Evolutionary conservation across 2,888 invertebrate species (phyloP).

Genomic region (Mechanitis messenoides): DNA sequence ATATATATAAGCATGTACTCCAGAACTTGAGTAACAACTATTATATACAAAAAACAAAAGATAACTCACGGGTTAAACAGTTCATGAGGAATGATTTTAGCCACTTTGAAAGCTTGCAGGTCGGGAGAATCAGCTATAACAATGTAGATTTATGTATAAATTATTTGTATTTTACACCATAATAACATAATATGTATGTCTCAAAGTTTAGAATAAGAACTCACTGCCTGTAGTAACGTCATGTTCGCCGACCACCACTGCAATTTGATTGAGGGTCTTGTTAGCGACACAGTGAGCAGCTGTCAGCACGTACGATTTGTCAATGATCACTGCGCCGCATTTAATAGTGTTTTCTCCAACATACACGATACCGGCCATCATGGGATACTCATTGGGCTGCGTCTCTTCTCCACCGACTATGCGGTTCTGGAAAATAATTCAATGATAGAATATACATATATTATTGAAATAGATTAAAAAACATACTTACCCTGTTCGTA

Average conservation of each 20-base stretch:
- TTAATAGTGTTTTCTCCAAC: slow-evolving; percentile 45
- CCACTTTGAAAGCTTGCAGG: slow-evolving; percentile 51
- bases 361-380: slow-evolving; percentile 52
- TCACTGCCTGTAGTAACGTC: slow-evolving; percentile 46
- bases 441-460: neutral
- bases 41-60: too few relatives aligned
- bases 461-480: too few relatives aligned
- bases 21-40: neutral
- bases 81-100: slow-evolving; percentile 61
- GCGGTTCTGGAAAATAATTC: slow-evolving; percentile 45
- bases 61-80: slow-evolving; percentile 45
- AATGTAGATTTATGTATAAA: neutral
- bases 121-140: slow-evolving; percentile 71
- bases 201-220: neutral
- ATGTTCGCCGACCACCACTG: slow-evolving; percentile 69
- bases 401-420: slow-evolving; percentile 63
- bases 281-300: slow-evolving; percentile 76
- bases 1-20: too few relatives aligned
- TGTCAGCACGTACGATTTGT: slow-evolving; percentile 58
- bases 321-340: slow-evolving; percentile 76
- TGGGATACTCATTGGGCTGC: slow-evolving; percentile 53
- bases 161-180: neutral
- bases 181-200: neutral
- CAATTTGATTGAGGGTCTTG: slow-evolving; percentile 41
- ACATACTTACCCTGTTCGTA: slow-evolving; percentile 38